Percentiles rank a stretch among this genome's conserved stretches.
These are phyloP conservation scores for Erpornis zantholeuca DNA, from an alignment of 2,113 vertebrate genomes.

Conservation along the genomic window DNA sequence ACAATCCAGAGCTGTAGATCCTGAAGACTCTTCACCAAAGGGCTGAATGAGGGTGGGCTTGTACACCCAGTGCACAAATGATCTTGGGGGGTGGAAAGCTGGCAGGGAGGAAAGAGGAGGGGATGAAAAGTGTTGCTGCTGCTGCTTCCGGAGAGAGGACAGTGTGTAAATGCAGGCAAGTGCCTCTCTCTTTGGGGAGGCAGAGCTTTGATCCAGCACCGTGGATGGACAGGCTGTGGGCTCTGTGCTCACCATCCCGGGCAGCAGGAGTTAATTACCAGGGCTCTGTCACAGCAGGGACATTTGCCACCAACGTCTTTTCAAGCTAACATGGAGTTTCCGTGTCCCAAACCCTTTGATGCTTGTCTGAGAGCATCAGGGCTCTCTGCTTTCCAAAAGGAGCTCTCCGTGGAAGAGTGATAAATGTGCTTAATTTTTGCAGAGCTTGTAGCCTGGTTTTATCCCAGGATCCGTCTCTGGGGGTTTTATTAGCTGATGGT, in stretches of 20 bases:
- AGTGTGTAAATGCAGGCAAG: neutral
- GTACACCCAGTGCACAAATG: rapidly evolving
- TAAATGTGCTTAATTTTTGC: constrained; percentile 62
- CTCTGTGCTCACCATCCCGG: rapidly evolving
- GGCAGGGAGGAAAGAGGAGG: neutral
- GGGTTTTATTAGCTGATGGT: constrained; percentile 56
- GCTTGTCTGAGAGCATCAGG: constrained; percentile 1
- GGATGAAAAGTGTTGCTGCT: neutral
- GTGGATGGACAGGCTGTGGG: neutral
- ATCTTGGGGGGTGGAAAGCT: neutral
- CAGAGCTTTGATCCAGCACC: neutral
- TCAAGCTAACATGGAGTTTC: neutral
- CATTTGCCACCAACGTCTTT: rapidly evolving
- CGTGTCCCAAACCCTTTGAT: neutral
- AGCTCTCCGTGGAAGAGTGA: constrained; percentile 10
- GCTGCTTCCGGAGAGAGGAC: neutral
- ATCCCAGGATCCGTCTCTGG: constrained; percentile 53
- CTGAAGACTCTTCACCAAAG: neutral
- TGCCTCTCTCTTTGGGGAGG: neutral
- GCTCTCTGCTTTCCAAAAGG: constrained; percentile 1
- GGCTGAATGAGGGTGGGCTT: neutral
- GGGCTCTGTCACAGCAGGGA: neutral
- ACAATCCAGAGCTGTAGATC: rapidly evolving
- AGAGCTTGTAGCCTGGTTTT: constrained; percentile 49
- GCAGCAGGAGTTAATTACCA: neutral